Base-by-base conservation (phyloP, 2,888 invertebrate species). In the Bombylius discolor region DNA sequence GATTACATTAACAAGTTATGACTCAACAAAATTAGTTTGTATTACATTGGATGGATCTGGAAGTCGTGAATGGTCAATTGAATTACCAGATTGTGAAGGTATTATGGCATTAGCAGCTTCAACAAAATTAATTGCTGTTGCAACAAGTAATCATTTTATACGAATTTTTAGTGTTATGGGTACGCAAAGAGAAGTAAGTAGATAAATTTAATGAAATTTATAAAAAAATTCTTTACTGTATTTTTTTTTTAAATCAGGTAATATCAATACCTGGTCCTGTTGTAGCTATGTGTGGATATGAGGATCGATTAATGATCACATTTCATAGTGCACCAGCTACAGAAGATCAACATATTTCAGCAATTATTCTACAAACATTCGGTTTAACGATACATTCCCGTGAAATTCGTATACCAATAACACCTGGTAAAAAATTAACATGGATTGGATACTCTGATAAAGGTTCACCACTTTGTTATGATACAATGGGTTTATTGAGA, bases 131-230 rank as follows among this genome's bases (percentile, higher is more conserved):
- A 80, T 95, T 36, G 94, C 88, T 1, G 82, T 84, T 55, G 88
- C 85, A 4, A 93, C 93, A 1, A 81, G 79, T 63, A 79, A 79
- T 55, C 78, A 90, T 32, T 80, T 85, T 62, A 72, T 98, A 51
- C 76, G 96, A n/a, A 73, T 97, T 5, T 95, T 87, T 72, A 87
- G 89, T 6, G 77, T 88, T 12, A 83, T 86, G 73, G 98, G 98
- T 49, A 84, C 89, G 0, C 97, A 98, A 76, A 80, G 85, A 66
- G 87, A 89, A 67, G 66, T 73, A 4, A 34, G 76, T 77, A 51
- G 8, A 34, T 42, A 49, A 31, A 47, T 39, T 13, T 23, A 44
- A 23, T 23, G 23, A 23, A 23, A 23, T 23, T 23, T 23, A 23
- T 23, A 23, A 32, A 33, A 23, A 34, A 7, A 54, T 53, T 47